Evolutionary conservation across 2,888 invertebrate species (phyloP), one percentile per base, ranked within the genome.

Genomic region (Callinectes sapidus): DNA sequence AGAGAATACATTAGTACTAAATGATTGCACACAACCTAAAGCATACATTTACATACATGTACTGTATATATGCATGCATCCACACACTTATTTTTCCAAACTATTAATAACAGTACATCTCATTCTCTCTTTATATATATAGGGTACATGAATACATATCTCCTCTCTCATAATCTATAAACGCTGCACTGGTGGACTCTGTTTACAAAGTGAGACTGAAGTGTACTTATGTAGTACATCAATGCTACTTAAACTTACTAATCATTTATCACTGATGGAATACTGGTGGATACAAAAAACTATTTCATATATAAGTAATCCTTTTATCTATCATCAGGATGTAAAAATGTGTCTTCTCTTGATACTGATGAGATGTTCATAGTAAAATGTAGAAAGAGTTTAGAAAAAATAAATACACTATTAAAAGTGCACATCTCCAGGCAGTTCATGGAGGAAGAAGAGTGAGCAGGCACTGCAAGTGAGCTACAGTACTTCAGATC

Each of bases 371-470:
- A 61, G 71, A 71, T 28, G 2, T 28, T 71, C n/a, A 71, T 71
- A 10, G n/a, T 71, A 71, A 71, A 28, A 28, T 71, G 71, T 71
- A 71, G 23, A 71, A 71, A 71, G 71, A 71, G 71, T 71, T 71
- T 71, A 28, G 28, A 71, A 71, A 85, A 87, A 87, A 48, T 86
- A 86, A 87, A 48, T 86, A 86, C 39, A 39, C 42, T 39, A 18
- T 39, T 86, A 42, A 5, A 32, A 14, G 13, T 86, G 2, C 48
- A 23, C 18, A 16, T 87, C 35, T 87, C 42, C 87, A 54, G 71
- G 28, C 23, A 71, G n/a, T n/a, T 71, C 28, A 71, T 28, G 71
- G 71, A 28, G 71, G 71, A 28, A 13, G n/a, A 71, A 28, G 23
- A 71, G 61, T 61, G 61, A 61, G 23, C 28, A 71, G 71, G 71